phyloP scores from a whole-genome alignment of 2,797 vertebrate species.

The Peromyscus aztecus region DNA sequence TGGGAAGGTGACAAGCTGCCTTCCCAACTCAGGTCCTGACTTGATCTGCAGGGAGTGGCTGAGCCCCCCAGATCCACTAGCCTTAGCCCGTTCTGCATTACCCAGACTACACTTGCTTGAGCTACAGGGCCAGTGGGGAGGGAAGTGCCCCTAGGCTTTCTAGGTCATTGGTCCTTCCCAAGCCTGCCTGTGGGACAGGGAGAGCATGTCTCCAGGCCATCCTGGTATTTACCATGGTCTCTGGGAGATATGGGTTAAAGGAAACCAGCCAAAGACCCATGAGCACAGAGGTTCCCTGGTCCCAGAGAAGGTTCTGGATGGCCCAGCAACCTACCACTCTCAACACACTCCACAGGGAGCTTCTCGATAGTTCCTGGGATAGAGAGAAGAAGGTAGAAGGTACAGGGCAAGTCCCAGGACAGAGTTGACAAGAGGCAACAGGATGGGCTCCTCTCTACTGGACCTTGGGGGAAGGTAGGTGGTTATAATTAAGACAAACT shows the following conservation, averaged over 20 bases:
- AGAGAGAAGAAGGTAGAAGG: neutral
- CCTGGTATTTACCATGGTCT: neutral
- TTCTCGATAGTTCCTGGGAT: neutral
- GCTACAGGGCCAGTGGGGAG: neutral
- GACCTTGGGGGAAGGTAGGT: fast-evolving
- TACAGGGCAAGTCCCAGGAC: neutral
- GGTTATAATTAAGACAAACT: neutral
- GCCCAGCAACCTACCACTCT: neutral
- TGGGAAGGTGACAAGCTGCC: neutral
- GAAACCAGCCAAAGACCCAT: neutral
- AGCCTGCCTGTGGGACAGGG: neutral
- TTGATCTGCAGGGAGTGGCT: neutral
- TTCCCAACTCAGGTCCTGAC: neutral
- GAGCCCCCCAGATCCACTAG: neutral
- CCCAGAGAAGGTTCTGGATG: neutral
- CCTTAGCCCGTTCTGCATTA: fast-evolving
- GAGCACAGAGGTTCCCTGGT: neutral
- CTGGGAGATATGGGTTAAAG: neutral
- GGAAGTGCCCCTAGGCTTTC: neutral
- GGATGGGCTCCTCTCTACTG: fast-evolving
- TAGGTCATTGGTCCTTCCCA: neutral
- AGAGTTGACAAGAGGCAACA: neutral
- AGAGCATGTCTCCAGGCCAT: too few relatives aligned
- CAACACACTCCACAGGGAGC: neutral
- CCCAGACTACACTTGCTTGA: neutral